phyloP scores from a whole-genome alignment of 2,888 invertebrate species.

The Anthrax anthrax region DNA sequence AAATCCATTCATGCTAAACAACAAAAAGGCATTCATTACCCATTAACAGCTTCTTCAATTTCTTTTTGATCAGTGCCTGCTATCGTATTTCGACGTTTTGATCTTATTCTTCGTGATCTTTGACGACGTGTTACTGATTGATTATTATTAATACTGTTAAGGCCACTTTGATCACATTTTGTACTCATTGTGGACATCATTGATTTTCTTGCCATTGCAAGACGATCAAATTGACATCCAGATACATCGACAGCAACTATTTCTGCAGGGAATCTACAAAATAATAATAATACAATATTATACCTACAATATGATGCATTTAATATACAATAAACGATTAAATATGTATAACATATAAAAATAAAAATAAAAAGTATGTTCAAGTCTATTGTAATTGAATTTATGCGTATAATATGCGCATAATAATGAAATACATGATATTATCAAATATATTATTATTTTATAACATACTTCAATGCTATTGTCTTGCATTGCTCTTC shows the following conservation, averaged over 20 bases:
- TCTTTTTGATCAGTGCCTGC: slow-evolving; percentile 84
- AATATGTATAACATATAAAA: background rate
- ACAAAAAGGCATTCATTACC: slow-evolving; percentile 50
- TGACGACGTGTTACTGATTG: slow-evolving; percentile 55
- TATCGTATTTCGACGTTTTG: slow-evolving; percentile 78
- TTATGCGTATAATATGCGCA: no score
- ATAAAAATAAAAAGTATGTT: no score
- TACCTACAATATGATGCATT: background rate
- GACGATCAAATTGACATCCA: slow-evolving; percentile 74
- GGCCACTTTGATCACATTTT: slow-evolving; percentile 14
- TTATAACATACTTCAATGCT: slow-evolving; percentile 58
- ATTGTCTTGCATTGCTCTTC: slow-evolving; percentile 74
- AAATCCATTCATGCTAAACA: background rate
- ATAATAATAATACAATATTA: background rate
- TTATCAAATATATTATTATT: no score
- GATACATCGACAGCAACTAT: slow-evolving; percentile 80
- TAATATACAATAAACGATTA: background rate
- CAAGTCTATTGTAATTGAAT: no score
- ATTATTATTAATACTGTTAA: slow-evolving; percentile 34
- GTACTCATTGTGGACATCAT: slow-evolving; percentile 29
- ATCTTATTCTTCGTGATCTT: slow-evolving; percentile 58
- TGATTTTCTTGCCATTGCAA: slow-evolving; percentile 75
- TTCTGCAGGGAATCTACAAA: slow-evolving; percentile 66
- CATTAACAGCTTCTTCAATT: slow-evolving; percentile 70
- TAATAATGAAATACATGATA: slow-evolving; percentile 3